These are phyloP conservation scores for Oreochromis grahami DNA, from an alignment of 2,797 vertebrate species.

Conservation along the genomic window DNA sequence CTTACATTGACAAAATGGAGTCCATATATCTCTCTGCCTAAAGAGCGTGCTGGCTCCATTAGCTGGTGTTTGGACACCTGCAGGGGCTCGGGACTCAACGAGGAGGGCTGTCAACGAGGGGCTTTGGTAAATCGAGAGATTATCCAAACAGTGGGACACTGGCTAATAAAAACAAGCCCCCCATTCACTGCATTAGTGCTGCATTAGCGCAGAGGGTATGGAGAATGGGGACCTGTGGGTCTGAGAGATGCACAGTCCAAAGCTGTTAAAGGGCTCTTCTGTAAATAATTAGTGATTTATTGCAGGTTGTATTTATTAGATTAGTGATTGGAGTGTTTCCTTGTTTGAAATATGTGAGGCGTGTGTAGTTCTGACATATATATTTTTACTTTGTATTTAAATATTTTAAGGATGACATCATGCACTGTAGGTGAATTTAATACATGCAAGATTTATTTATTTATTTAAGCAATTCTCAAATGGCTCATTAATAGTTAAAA, in stretches of 20 bases:
- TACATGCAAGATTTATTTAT: slow-evolving; percentile 4
- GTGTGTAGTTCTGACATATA: background rate
- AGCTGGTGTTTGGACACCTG: slow-evolving; percentile 82
- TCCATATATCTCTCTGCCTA: slow-evolving; percentile 19
- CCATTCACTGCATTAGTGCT: slow-evolving; percentile 74
- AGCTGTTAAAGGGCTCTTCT: slow-evolving; percentile 72
- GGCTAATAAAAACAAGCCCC: slow-evolving; percentile 80
- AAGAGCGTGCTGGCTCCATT: slow-evolving; percentile 68
- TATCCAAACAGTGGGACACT: slow-evolving; percentile 80
- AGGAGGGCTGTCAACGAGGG: slow-evolving; percentile 72
- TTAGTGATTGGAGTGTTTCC: slow-evolving; percentile 41
- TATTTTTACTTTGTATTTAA: background rate
- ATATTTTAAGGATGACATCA: background rate
- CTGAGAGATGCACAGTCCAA: slow-evolving; percentile 61
- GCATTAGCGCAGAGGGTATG: slow-evolving; percentile 65
- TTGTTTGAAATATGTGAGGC: background rate
- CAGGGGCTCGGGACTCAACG: slow-evolving; percentile 55
- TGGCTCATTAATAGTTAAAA: background rate
- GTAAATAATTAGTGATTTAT: slow-evolving; percentile 76
- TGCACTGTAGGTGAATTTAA: background rate
- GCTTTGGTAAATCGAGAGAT: slow-evolving; percentile 78
- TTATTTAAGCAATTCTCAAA: background rate
- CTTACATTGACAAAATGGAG: slow-evolving; percentile 26
- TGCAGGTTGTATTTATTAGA: slow-evolving; percentile 50
- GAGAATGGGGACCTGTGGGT: slow-evolving; percentile 39